Percentiles rank a stretch among this genome's conserved stretches.
These are phyloP conservation scores for Eretmocerus hayati DNA, from an alignment of 2,888 invertebrate genomes.

Conservation along the genomic window DNA sequence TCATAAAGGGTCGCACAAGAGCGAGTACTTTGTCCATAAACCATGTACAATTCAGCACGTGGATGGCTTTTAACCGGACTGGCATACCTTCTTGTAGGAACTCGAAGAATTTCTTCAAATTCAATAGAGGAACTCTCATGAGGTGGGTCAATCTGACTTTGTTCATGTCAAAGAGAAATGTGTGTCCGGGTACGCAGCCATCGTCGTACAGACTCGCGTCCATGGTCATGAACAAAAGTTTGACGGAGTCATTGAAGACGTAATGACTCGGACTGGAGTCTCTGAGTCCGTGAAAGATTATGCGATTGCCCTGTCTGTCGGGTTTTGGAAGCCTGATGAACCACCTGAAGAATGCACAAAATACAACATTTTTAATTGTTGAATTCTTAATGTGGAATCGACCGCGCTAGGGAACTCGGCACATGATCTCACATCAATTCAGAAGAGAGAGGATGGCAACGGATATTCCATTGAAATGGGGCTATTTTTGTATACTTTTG, in stretches of 20 bases:
- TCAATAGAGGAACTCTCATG: constrained; percentile 53
- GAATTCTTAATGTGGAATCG: no score
- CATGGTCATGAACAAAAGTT: constrained; percentile 55
- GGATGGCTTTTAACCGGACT: constrained; percentile 58
- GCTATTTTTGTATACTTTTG: no score
- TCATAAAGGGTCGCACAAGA: constrained; percentile 48
- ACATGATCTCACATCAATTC: no score
- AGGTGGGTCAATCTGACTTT: constrained; percentile 58
- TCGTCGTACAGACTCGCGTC: constrained; percentile 54
- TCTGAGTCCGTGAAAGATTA: constrained; percentile 57
- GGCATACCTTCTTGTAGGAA: constrained; percentile 66
- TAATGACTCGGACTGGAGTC: constrained; percentile 56
- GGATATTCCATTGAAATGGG: no score
- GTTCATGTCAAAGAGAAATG: constrained; percentile 63
- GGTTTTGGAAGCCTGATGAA: constrained; percentile 54
- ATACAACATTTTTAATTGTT: no score
- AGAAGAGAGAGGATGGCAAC: no score
- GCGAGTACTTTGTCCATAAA: constrained; percentile 49
- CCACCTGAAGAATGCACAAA: no score
- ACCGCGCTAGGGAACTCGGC: no score
- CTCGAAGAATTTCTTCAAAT: constrained; percentile 58
- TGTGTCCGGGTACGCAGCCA: constrained; percentile 58
- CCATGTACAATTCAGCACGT: constrained; percentile 56
- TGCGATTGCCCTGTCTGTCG: constrained; percentile 54
- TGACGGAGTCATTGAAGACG: constrained; percentile 54